Conservation (phyloP, 2,888 invertebrate genomes). For the Drosophila hawaiiensis region DNA sequence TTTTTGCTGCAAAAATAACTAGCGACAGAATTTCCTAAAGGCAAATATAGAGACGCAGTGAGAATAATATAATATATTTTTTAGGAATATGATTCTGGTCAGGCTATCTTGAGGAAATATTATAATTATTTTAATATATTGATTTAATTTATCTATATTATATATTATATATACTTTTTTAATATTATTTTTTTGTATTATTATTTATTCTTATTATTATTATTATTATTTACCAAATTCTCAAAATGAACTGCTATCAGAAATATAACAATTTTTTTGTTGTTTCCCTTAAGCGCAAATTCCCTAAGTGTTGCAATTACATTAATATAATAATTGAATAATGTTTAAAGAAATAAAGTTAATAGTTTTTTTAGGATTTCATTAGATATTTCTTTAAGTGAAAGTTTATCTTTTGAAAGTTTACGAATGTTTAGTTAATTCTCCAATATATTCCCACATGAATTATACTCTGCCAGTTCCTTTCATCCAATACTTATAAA, state of each 20-base stretch:
- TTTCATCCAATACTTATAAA: neutral
- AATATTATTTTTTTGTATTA: neutral
- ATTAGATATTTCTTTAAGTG: neutral
- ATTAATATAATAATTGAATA: neutral
- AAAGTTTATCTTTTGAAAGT: neutral
- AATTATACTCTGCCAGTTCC: neutral
- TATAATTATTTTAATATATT: neutral
- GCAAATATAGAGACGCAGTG: neutral
- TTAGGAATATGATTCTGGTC: neutral
- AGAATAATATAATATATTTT: neutral
- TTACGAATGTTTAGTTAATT: neutral
- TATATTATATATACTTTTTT: neutral
- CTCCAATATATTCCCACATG: neutral
- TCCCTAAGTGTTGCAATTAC: neutral
- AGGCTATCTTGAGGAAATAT: neutral
- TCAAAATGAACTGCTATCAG: neutral
- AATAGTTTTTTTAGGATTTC: neutral
- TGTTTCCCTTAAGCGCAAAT: neutral
- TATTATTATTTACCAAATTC: neutral
- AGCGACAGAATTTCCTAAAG: neutral
- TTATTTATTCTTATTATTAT: neutral
- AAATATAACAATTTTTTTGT: neutral
- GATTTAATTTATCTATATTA: neutral
- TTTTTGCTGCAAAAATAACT: no score
- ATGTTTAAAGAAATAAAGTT: neutral